Percentiles rank a stretch among this genome's conserved stretches.
Evolutionary conservation across 2,113 vertebrate species (phyloP).

Genomic region (Machaerirhynchus nigripectus): DNA sequence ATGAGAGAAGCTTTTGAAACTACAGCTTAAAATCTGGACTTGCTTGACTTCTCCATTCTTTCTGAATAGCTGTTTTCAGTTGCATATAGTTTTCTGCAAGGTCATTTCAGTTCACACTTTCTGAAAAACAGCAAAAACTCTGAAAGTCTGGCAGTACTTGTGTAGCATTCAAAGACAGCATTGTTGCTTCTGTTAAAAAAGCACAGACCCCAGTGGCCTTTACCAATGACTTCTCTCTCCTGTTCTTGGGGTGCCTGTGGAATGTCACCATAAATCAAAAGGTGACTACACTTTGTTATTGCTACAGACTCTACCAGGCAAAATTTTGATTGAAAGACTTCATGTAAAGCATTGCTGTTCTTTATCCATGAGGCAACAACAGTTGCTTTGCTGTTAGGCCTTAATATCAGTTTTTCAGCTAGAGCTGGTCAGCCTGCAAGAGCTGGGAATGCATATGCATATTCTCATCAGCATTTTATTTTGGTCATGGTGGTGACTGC

Average conservation of each 20-base stretch:
- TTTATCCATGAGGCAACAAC: not conserved
- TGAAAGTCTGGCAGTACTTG: not conserved
- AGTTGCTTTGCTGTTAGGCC: not conserved
- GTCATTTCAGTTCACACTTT: slow-evolving; percentile 14
- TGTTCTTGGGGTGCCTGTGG: not conserved
- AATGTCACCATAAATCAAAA: not conserved
- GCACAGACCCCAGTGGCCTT: not conserved
- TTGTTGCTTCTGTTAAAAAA: slow-evolving; percentile 7
- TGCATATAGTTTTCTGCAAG: not conserved
- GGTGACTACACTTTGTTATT: not conserved
- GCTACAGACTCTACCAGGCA: not conserved
- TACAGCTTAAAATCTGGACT: not conserved
- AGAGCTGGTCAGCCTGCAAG: not conserved
- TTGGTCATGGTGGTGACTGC: not conserved
- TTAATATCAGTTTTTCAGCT: not conserved
- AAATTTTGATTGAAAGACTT: not conserved
- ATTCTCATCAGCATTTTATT: not conserved
- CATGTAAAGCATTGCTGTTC: not conserved
- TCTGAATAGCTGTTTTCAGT: slow-evolving; percentile 20
- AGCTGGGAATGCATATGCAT: not conserved
- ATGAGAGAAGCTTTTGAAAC: slow-evolving; percentile 7
- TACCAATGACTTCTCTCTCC: not conserved
- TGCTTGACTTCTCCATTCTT: not conserved
- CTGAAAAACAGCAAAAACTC: not conserved
- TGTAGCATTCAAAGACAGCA: not conserved